A percentile compares a stretch with the other conserved stretches of the same genome.
Evolutionary conservation across 2,113 vertebrate species (phyloP).

Genomic region (Gobiocypris rarus): DNA sequence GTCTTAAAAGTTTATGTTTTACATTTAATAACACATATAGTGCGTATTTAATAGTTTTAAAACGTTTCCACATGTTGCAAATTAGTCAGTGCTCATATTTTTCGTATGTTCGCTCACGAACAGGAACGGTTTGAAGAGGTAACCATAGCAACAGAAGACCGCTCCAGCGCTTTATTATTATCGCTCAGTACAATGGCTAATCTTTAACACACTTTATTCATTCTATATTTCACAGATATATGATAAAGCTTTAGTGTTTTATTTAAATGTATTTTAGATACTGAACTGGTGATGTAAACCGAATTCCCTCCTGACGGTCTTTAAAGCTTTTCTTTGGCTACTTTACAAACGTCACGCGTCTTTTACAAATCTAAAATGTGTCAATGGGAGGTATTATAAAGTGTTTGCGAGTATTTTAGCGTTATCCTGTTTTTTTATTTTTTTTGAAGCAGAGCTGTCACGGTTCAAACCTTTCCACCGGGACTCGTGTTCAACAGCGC

Average conservation of each 20-base stretch:
- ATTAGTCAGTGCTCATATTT: too few species aligned
- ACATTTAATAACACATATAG: neutral
- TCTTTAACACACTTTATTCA: neutral
- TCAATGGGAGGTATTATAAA: neutral
- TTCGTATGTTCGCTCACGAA: neutral
- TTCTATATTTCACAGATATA: neutral
- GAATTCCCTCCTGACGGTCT: neutral
- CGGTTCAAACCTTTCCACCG: conserved; percentile 14
- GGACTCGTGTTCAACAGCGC: conserved; percentile 11
- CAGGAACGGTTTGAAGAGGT: neutral
- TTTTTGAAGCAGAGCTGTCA: neutral
- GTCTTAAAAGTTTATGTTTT: neutral
- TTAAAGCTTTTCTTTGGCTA: neutral
- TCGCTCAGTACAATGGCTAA: neutral
- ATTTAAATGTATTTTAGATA: neutral
- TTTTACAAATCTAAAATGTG: neutral
- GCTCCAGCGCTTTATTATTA: neutral
- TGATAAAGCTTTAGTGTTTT: neutral
- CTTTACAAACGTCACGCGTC: neutral
- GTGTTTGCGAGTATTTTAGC: neutral
- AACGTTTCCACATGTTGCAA: neutral
- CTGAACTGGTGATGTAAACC: neutral
- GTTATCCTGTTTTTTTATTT: neutral
- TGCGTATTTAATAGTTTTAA: neutral
- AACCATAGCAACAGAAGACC: conserved; percentile 2